A percentile compares a stretch with the other conserved stretches of the same genome.
phyloP scores from a whole-genome alignment of 1,140 invertebrate species.

The Drosophila bocki region DNA sequence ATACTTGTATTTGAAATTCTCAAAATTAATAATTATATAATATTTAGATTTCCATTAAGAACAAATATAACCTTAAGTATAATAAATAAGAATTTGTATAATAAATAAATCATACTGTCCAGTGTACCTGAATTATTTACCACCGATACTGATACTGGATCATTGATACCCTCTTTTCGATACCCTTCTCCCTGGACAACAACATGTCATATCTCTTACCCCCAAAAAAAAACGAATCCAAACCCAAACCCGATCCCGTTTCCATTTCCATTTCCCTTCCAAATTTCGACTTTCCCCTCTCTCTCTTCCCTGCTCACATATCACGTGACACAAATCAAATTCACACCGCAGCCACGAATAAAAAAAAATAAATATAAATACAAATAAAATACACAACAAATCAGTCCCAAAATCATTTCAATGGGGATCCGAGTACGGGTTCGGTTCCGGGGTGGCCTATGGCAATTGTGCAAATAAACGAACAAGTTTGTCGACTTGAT shows the following conservation, averaged over 20 bases:
- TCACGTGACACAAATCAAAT: constrained; percentile 66
- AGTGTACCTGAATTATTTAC: not conserved
- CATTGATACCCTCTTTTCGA: constrained; percentile 3
- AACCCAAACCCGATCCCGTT: not conserved
- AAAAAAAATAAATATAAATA: constrained; percentile 7
- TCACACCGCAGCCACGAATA: constrained; percentile 40
- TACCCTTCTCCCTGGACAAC: constrained; percentile 7
- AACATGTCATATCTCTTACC: constrained; percentile 23
- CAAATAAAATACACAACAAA: constrained; percentile 8
- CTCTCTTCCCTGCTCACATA: constrained; percentile 30
- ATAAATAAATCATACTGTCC: not conserved
- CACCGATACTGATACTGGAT: not conserved
- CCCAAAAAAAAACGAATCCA: not conserved
- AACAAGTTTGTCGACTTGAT: constrained; percentile 58
- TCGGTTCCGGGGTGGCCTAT: constrained; percentile 56
- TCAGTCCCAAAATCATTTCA: constrained; percentile 20
- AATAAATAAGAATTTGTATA: not conserved
- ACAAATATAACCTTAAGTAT: not conserved
- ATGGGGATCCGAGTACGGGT: constrained; percentile 12
- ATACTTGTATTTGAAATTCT: not conserved
- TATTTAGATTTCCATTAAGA: not conserved
- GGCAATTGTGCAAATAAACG: constrained; percentile 59
- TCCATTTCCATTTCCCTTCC: not conserved
- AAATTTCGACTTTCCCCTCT: not conserved
- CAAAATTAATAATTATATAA: not conserved